Base-by-base conservation (phyloP, 2,888 invertebrate genomes). In the Aromia moschata region DNA sequence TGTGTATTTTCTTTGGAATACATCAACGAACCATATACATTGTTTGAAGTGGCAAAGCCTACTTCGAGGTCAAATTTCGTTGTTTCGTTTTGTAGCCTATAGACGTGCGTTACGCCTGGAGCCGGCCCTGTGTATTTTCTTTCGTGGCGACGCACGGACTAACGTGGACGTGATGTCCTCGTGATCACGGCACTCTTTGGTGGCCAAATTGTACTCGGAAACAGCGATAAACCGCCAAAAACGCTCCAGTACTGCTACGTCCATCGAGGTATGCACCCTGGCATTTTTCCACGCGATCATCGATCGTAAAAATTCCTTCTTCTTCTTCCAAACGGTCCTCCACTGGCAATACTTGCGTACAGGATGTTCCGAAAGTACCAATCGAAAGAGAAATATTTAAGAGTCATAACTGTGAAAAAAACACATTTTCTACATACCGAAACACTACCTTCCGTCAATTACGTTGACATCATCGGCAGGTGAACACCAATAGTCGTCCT, bases 201-300 rank as follows among this genome's bases (percentile, higher is more conserved):
- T 70, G 68, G 71, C 61, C 69, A 68, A 68, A 68, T 68, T 66
- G 51, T 66, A 66, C 66, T 54, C 51, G 58, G 62, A 64, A 66
- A 59, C 56, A 18, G 52, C 56, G 56, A 64, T 62, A 64, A 64
- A 64, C 56, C 54, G 12, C 15, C 51, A 43, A 51, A 51, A 56
- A 56, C 44, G 57, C 51, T 53, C 58, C 46, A 52, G 11, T 46
- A 51, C 45, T 52, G 44, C 45, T 49, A 44, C 30, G 44, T 51
- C 37, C 16, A 25, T 33, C 18, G 14, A 30, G 14, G 44, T 45
- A 45, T n/a, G 45, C 20, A 43, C 33, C n/a, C 12, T 12, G 18
- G 46, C 12, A 30, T 25, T 30, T 46, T 7, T 16, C 40, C 12
- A n/a, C 9, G 3, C 40, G 17, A 40, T 12, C 7, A 5, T 40